Conservation (phyloP, 2,113 vertebrate species). For the Tretioscincus oriximinensis region DNA sequence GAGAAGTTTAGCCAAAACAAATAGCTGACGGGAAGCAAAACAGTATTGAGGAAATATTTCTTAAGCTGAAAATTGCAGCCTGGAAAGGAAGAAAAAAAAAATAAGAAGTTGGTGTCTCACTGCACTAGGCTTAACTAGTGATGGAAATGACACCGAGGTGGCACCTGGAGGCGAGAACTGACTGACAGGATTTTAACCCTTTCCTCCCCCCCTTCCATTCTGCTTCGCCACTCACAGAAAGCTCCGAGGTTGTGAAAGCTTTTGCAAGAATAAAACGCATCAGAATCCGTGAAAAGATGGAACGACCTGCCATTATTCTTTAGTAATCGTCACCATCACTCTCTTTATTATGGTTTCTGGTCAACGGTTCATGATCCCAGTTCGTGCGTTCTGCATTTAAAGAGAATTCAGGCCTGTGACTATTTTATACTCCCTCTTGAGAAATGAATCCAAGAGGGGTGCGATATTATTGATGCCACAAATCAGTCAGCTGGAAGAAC, state of each 20-base stretch:
- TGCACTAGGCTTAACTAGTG: constrained; percentile 2
- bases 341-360: too few relatives aligned
- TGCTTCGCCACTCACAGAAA: not conserved
- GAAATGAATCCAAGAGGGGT: not conserved
- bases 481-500: fast-evolving
- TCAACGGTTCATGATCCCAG: too few relatives aligned
- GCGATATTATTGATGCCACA: not conserved
- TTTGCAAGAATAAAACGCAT: too few relatives aligned
- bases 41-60: constrained; percentile 38
- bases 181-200: not conserved
- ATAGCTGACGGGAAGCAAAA: constrained; percentile 29
- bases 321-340: too few relatives aligned
- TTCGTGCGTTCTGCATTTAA: not conserved
- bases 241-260: too few relatives aligned
- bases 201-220: not conserved
- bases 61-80: constrained; percentile 30
- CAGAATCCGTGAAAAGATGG: too few relatives aligned
- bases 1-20: constrained; percentile 35
- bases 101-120: not conserved
- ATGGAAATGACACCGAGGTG: not conserved
- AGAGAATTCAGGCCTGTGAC: not conserved
- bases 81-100: constrained; percentile 8
- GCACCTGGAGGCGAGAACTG: not conserved
- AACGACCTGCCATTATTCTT: not conserved
- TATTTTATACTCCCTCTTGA: not conserved